These are phyloP conservation scores for Lutraria rhynchaena DNA, from an alignment of 1,140 invertebrate species.

Conservation along the genomic window DNA sequence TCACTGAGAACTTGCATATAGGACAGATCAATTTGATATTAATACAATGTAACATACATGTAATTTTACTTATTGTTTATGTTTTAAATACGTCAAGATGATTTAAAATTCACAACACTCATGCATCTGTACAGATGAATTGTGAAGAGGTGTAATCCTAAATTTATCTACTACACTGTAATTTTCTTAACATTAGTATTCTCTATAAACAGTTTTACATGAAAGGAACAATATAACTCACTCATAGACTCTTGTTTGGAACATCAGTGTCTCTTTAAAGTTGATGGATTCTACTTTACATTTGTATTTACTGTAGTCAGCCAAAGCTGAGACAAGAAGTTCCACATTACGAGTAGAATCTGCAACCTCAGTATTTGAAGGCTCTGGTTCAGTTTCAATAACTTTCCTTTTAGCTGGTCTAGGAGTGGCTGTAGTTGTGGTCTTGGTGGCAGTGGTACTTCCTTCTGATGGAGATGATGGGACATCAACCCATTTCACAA, in stretches of 20 bases:
- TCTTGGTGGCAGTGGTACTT: conserved; percentile 47
- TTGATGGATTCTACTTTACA: conserved; percentile 76
- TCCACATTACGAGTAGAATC: conserved; percentile 75
- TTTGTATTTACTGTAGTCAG: conserved; percentile 80
- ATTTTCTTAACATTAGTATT: no score
- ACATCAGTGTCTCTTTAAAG: conserved; percentile 82
- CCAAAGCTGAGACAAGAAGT: conserved; percentile 77
- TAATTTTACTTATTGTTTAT: no score
- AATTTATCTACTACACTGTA: no score
- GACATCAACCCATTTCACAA: conserved; percentile 81
- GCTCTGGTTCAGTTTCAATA: conserved; percentile 81
- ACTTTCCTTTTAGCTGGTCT: conserved; percentile 80
- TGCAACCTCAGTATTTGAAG: conserved; percentile 76
- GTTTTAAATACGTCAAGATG: no score
- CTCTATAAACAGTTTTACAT: no score
- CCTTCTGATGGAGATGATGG: conserved; percentile 63
- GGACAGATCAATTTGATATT: no score
- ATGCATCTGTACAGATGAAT: no score
- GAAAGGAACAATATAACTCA: conserved; percentile 68
- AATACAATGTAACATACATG: no score
- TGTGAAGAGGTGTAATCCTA: no score
- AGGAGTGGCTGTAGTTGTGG: conserved; percentile 58
- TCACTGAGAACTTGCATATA: no score
- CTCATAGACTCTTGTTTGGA: conserved; percentile 81
- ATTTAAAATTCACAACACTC: no score